A percentile compares a stretch with the other conserved stretches of the same genome.
Evolutionary conservation across 2,113 vertebrate genomes (phyloP).

Genomic region (Mirounga angustirostris): DNA sequence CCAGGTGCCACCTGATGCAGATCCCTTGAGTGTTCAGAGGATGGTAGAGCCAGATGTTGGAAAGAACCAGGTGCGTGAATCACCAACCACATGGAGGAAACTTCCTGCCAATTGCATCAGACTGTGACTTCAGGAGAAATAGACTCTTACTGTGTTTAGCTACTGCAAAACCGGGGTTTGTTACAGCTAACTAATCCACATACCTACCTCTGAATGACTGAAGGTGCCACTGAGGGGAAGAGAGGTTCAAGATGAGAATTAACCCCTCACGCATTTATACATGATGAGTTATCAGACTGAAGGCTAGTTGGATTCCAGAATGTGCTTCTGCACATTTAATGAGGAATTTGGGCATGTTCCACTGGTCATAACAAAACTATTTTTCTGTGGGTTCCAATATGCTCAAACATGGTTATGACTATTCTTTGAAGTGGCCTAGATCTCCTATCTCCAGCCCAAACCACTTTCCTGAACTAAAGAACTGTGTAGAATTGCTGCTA

Average conservation of each 20-base stretch:
- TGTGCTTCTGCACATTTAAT: conserved; percentile 30
- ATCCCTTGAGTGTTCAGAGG: not conserved
- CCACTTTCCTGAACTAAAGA: not conserved
- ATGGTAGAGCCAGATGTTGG: not conserved
- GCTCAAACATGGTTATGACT: not conserved
- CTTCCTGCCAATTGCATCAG: not conserved
- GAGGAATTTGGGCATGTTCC: conserved; percentile 51
- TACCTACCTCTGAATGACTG: conserved; percentile 53
- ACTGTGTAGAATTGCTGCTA: not conserved
- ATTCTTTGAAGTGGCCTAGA: not conserved
- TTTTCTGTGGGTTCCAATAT: not conserved
- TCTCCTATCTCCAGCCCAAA: not conserved
- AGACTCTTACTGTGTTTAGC: not conserved
- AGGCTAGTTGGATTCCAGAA: conserved; percentile 71
- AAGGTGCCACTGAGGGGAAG: conserved; percentile 23
- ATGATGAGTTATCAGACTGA: conserved; percentile 60
- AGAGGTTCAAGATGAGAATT: conserved; percentile 55
- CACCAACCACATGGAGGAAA: not conserved
- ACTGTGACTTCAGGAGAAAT: not conserved
- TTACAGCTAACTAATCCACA: conserved; percentile 54
- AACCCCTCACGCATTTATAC: conserved; percentile 69
- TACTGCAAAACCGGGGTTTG: not conserved
- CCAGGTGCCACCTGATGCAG: not conserved
- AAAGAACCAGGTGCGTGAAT: not conserved
- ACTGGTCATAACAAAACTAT: not conserved